A percentile compares a stretch with the other conserved stretches of the same genome.
Evolutionary conservation across 2,797 vertebrate species (phyloP).

Genomic region (Macropus fuliginosus): DNA sequence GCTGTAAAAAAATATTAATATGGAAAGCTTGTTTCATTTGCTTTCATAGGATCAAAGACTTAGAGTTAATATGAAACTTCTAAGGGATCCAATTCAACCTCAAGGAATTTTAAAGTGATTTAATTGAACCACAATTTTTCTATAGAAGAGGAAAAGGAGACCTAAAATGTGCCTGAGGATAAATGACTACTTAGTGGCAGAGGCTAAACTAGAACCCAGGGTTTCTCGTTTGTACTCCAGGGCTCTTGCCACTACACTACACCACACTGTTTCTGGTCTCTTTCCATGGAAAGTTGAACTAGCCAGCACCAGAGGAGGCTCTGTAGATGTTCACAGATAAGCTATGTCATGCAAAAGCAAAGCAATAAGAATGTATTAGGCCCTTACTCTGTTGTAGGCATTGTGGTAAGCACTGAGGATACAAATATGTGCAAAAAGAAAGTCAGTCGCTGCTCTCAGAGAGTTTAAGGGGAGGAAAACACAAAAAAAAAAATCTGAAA

Average conservation of each 20-base stretch:
- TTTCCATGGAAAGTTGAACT: not conserved
- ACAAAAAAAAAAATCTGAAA: not conserved
- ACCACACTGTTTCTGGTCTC: not conserved
- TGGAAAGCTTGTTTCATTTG: not conserved
- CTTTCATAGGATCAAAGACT: not conserved
- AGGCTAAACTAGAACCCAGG: not conserved
- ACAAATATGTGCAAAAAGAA: not conserved
- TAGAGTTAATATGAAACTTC: not conserved
- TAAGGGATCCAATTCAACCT: not conserved
- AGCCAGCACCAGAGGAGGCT: not conserved
- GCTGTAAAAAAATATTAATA: not conserved
- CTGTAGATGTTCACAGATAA: not conserved
- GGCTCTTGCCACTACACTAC: not conserved
- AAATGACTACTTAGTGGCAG: not conserved
- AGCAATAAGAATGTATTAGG: not conserved
- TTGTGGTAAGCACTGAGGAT: not conserved
- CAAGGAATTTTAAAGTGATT: not conserved
- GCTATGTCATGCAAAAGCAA: not conserved
- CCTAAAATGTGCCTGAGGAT: not conserved
- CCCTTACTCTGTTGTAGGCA: too few species aligned
- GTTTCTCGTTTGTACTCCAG: not conserved
- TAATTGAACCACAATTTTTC: not conserved
- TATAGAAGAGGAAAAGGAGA: constrained; percentile 17
- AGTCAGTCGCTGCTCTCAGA: not conserved
- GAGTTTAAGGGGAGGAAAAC: not conserved